Conservation (phyloP, 2,113 vertebrate genomes). For the Anguilla rostrata region DNA sequence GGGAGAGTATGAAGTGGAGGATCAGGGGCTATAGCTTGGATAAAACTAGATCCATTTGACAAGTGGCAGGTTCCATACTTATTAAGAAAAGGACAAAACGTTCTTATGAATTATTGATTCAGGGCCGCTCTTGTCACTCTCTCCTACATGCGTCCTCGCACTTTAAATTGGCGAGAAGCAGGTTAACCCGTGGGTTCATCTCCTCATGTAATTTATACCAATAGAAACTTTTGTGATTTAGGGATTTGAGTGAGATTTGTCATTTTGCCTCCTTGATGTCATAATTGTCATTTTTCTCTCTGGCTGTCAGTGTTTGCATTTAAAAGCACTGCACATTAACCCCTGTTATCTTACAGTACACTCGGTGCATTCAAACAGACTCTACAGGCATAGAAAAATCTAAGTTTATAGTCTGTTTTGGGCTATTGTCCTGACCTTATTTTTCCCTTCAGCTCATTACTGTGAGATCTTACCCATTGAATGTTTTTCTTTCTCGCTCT, state of each 20-base stretch:
- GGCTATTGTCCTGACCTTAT: constrained; percentile 43
- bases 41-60: background rate
- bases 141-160: background rate
- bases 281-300: background rate
- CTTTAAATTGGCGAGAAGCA: background rate
- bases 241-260: background rate
- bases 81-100: background rate
- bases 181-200: background rate
- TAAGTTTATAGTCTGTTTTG: constrained; percentile 42
- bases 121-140: background rate
- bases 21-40: background rate
- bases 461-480: constrained; percentile 43
- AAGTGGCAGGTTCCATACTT: background rate
- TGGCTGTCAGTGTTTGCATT: constrained; percentile 21
- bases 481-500: constrained; percentile 40
- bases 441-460: constrained; percentile 41
- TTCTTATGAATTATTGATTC: constrained; percentile 1
- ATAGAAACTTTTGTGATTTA: background rate
- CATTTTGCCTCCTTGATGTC: background rate
- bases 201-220: background rate
- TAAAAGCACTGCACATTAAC: constrained; percentile 27
- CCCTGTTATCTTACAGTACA: constrained; percentile 15
- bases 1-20: too few relatives aligned
- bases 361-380: constrained; percentile 22
- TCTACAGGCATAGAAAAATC: constrained; percentile 28